These are phyloP conservation scores for Nesospiza acunhae DNA, from an alignment of 2,113 vertebrate species.

Conservation along the genomic window DNA sequence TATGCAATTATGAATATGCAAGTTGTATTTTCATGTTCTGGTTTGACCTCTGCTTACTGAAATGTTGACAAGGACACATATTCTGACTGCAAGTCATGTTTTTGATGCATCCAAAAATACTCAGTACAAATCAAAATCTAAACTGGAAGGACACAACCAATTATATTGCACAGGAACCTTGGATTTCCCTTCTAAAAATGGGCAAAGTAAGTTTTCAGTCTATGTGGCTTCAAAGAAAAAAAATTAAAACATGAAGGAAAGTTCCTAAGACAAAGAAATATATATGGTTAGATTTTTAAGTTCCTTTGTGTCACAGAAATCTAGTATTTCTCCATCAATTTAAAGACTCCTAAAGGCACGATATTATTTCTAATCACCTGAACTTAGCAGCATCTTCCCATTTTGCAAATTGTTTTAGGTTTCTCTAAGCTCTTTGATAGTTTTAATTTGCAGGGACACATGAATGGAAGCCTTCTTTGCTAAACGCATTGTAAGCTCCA, in stretches of 20 bases:
- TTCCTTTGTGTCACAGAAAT: background rate
- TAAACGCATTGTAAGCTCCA: background rate
- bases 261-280: background rate
- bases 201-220: background rate
- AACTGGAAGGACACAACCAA: background rate
- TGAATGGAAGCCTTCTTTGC: background rate
- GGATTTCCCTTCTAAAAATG: background rate
- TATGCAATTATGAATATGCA: constrained; percentile 46
- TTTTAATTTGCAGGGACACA: background rate
- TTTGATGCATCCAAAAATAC: background rate
- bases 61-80: constrained; percentile 3
- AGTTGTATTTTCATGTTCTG: background rate
- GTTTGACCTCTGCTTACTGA: constrained; percentile 12
- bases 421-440: background rate
- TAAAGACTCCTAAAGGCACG: background rate
- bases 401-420: background rate
- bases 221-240: background rate
- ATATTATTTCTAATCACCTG: background rate
- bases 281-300: background rate
- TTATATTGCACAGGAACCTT: background rate
- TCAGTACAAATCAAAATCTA: background rate
- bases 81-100: background rate
- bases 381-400: background rate
- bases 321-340: background rate
- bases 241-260: background rate